Evolutionary conservation across 2,113 vertebrate species (phyloP).

Genomic region (Chauna torquata): DNA sequence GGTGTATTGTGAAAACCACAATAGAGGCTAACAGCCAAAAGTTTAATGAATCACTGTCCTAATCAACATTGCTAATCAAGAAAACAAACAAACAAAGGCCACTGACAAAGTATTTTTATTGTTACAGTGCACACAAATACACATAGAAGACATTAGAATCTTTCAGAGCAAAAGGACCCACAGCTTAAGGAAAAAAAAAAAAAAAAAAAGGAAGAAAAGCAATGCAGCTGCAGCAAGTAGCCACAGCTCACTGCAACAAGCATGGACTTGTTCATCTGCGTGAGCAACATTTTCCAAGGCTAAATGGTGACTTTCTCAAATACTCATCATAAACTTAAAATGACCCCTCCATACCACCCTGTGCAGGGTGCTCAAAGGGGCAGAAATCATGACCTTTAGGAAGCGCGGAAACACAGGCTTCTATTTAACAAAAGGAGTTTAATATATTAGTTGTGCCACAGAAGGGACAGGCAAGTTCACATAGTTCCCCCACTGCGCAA

Average conservation of each 20-base stretch:
- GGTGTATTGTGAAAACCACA: constrained; percentile 26
- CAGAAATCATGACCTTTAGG: not conserved
- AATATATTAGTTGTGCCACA: not conserved
- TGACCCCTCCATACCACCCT: constrained; percentile 1
- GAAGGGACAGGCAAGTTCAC: not conserved
- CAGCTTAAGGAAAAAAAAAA: not conserved
- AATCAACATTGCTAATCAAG: not conserved
- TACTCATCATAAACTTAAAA: not conserved
- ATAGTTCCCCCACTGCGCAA: not conserved
- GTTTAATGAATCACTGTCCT: not conserved
- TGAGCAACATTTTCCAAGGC: constrained; percentile 12
- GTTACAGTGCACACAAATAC: not conserved
- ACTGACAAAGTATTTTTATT: not conserved
- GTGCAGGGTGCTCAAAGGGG: not conserved
- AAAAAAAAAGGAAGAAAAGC: not conserved
- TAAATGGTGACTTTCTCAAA: constrained; percentile 50
- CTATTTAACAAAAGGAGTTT: not conserved
- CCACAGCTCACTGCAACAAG: constrained; percentile 16
- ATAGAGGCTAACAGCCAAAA: not conserved
- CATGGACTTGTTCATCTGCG: not conserved
- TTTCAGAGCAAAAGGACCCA: not conserved
- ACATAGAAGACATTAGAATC: not conserved
- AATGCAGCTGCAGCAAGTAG: constrained; percentile 7
- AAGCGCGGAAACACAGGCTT: not conserved
- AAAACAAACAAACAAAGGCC: not conserved